Percentiles rank a stretch among this genome's conserved stretches.
Evolutionary conservation across 2,113 vertebrate species (phyloP).

Genomic region (Gnathonemus longibarbis): DNA sequence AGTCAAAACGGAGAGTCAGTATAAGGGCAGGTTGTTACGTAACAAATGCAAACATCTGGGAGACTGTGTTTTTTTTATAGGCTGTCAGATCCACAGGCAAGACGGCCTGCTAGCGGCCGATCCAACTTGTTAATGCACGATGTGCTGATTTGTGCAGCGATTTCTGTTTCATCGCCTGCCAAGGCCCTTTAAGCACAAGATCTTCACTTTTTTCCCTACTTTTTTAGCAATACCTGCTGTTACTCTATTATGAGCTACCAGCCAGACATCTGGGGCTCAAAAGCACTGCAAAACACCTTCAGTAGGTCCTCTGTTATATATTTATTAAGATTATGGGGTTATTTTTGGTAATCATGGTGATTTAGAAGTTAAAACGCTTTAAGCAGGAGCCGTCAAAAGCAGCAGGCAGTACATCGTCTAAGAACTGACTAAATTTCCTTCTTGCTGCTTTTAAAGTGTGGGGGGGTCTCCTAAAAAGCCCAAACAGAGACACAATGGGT

Average conservation of each 20-base stretch:
- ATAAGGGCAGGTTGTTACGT: conserved; percentile 23
- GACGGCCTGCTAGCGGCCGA: not conserved
- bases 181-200: not conserved
- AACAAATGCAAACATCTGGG: not conserved
- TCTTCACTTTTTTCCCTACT: not conserved
- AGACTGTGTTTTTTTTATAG: not conserved
- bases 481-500: conserved; percentile 3
- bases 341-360: not conserved
- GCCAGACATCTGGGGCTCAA: not conserved
- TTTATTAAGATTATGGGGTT: not conserved
- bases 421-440: not conserved
- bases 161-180: conserved; percentile 13
- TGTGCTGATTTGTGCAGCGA: not conserved
- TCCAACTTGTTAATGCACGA: conserved; percentile 16
- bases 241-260: not conserved
- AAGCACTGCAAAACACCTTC: not conserved
- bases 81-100: not conserved
- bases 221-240: not conserved
- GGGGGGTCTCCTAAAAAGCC: conserved; percentile 24
- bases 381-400: not conserved
- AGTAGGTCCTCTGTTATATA: not conserved
- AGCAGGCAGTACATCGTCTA: not conserved
- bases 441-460: not conserved
- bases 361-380: not conserved
- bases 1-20: conserved; percentile 52